phyloP scores from a whole-genome alignment of 2,797 vertebrate genomes.

The Parauchenoglanis ngamensis region DNA sequence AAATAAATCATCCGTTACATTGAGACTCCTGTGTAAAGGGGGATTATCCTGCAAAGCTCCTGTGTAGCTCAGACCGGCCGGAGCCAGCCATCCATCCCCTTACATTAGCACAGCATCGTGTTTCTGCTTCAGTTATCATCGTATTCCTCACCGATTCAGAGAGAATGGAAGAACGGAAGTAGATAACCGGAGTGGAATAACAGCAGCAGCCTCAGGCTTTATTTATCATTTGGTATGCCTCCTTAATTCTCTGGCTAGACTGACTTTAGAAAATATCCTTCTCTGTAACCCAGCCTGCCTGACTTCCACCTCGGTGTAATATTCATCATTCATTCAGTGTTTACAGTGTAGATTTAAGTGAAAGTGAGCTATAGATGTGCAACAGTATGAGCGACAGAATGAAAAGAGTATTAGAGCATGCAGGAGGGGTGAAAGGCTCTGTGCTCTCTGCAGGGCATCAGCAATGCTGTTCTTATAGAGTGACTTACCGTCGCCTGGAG shows the following conservation, averaged over 20 bases:
- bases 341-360: background rate
- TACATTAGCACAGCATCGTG: background rate
- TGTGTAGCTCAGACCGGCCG: slow-evolving; percentile 29
- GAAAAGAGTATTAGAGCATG: background rate
- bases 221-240: background rate
- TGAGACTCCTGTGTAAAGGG: background rate
- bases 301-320: background rate
- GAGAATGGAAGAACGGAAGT: background rate
- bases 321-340: background rate
- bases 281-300: slow-evolving; percentile 1
- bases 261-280: slow-evolving; percentile 6
- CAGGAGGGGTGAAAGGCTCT: background rate
- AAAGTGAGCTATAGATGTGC: too few relatives aligned
- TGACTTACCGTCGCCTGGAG: slow-evolving; percentile 90
- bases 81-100: slow-evolving; percentile 1
- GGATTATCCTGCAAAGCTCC: slow-evolving; percentile 41
- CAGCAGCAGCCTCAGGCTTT: background rate
- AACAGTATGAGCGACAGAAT: too few relatives aligned
- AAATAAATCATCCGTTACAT: background rate
- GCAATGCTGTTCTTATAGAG: background rate
- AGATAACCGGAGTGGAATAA: background rate
- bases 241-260: slow-evolving; percentile 46
- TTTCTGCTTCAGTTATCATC: background rate
- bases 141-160: background rate
- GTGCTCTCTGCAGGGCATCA: background rate